Evolutionary conservation across 1,140 invertebrate species (phyloP).

Genomic region (Lasioglossum albipes): DNA sequence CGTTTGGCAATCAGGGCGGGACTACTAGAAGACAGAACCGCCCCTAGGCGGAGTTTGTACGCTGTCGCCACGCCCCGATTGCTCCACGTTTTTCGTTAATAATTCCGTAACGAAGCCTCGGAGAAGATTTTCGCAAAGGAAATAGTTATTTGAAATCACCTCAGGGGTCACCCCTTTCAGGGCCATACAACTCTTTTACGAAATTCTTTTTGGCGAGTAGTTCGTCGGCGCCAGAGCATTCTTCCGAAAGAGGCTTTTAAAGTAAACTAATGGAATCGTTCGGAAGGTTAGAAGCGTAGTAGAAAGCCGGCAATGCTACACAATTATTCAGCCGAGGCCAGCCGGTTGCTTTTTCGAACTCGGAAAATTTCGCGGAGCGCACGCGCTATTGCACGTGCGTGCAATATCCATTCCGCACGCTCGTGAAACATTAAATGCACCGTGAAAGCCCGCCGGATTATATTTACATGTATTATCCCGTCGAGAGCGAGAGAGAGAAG

Average conservation of each 20-base stretch:
- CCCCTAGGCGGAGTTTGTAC: too few species aligned
- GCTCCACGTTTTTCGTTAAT: too few species aligned
- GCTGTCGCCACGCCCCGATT: too few species aligned
- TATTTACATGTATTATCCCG: slow-evolving; percentile 66
- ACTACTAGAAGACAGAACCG: too few species aligned
- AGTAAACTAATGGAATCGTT: neutral
- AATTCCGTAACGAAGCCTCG: too few species aligned
- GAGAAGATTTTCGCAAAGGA: too few species aligned
- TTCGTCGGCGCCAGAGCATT: neutral
- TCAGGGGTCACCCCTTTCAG: too few species aligned
- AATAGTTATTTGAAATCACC: too few species aligned
- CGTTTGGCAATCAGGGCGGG: too few species aligned
- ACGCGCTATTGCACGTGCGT: slow-evolving; percentile 28
- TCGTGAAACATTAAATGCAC: slow-evolving; percentile 67
- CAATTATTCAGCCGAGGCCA: neutral
- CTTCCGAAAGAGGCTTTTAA: neutral
- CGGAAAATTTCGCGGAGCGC: slow-evolving; percentile 30
- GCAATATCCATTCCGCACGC: slow-evolving; percentile 61
- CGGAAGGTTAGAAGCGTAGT: neutral
- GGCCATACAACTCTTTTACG: too few species aligned
- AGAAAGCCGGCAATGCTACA: neutral
- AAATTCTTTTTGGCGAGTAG: too few species aligned
- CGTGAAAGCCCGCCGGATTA: slow-evolving; percentile 63
- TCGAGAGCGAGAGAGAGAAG: slow-evolving; percentile 39
- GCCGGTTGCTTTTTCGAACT: neutral